Evolutionary conservation across 1,140 invertebrate genomes (phyloP).

Genomic region (Elymnias hypermnestra): DNA sequence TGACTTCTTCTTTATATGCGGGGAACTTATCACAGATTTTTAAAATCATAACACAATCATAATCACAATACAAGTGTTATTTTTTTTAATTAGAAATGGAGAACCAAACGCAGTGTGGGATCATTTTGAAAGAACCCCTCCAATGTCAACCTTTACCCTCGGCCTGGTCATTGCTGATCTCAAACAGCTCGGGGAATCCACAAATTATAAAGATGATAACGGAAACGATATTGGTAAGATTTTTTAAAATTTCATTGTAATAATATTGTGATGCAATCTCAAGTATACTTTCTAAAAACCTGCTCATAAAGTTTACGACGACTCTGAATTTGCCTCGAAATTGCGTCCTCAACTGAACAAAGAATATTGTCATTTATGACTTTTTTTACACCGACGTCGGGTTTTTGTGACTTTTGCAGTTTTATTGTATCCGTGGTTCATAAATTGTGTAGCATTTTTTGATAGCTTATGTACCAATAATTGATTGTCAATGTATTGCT

Average conservation of each 20-base stretch:
- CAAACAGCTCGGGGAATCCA: constrained; percentile 62
- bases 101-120: constrained; percentile 77
- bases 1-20: too few relatives aligned
- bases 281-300: background rate
- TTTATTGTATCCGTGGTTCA: background rate
- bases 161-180: constrained; percentile 89
- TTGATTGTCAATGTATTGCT: too few relatives aligned
- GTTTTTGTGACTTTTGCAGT: background rate
- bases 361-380: constrained; percentile 9
- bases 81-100: constrained; percentile 38
- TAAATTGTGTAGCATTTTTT: background rate
- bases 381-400: constrained; percentile 5
- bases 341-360: constrained; percentile 10
- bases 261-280: background rate
- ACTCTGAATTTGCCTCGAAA: constrained; percentile 4
- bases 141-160: constrained; percentile 91
- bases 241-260: background rate
- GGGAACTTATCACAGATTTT: too few relatives aligned
- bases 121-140: constrained; percentile 83
- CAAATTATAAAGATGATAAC: constrained; percentile 41
- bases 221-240: constrained; percentile 49
- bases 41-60: too few relatives aligned
- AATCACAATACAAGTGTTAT: too few relatives aligned
- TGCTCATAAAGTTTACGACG: constrained; percentile 1
- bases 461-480: too few relatives aligned